Conservation (phyloP, 53 echinoderm and acorn worm species). For the Mesocentrotus franciscanus region DNA sequence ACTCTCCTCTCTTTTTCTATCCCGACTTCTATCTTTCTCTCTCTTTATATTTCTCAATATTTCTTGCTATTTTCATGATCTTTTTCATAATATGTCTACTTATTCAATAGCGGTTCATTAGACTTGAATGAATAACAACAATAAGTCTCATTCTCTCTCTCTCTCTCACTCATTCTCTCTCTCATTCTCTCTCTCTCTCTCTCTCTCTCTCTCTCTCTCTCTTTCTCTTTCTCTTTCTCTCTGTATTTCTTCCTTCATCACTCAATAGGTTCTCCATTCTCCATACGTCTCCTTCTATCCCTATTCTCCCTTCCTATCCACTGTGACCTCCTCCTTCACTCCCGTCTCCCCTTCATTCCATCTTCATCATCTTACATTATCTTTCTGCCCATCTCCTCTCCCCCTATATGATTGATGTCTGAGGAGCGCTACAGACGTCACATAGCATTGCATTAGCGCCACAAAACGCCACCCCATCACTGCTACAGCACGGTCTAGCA, state of each 20-base stretch:
- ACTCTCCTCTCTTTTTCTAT: background rate
- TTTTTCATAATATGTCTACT: background rate
- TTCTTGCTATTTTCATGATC: background rate
- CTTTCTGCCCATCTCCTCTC: background rate
- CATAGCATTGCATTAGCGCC: constrained; percentile 46
- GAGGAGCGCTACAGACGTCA: constrained; percentile 41
- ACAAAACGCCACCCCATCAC: constrained; percentile 44
- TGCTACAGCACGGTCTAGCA: constrained; percentile 16
- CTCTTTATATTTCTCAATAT: background rate
- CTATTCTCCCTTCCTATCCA: too few species aligned
- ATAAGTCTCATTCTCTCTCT: background rate
- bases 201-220: background rate
- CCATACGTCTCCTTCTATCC: too few species aligned
- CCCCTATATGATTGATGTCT: constrained; percentile 42
- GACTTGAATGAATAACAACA: too few species aligned
- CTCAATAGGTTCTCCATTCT: too few species aligned
- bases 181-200: background rate
- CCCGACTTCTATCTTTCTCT: background rate
- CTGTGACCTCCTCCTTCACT: too few species aligned
- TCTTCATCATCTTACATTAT: background rate
- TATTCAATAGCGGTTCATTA: too few species aligned
- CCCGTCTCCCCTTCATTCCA: too few species aligned
- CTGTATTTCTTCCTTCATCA: too few species aligned
- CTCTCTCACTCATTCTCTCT: background rate
- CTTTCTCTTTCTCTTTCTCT: too few species aligned